Base-by-base conservation (phyloP, 2,888 invertebrate species). In the Phengaris alcon region DNA sequence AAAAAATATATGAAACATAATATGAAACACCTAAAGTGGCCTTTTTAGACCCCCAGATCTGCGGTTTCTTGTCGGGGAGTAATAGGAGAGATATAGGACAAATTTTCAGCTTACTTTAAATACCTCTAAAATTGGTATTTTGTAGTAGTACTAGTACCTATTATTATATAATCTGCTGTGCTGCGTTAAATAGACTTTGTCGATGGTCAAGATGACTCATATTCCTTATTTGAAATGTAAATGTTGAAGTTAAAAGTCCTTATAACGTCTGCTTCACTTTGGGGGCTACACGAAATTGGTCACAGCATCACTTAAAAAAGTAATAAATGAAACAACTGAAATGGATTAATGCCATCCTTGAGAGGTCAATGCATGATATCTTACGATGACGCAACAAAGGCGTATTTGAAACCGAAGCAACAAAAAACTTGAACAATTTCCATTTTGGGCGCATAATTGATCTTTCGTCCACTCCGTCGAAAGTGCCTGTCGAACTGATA, bases 281-380 rank as follows among this genome's bases (percentile, higher is more conserved):
- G 64, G 35, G 44, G 64, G 64, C 35, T 44, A 35, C 35, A 44
- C 64, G 12, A 44, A 64, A 35, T 35, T 64, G 64, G 35, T 64
- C 35, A 64, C 35, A 44, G 64, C 6, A 35, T 44, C 35, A 64
- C 35, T 64, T 64, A 64, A 64, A 64, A 64, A 64, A 44, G 64
- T 64, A 44, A 64, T 64, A 64, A 64, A 64, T 12, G 64, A 44
- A 44, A 44, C 13, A 35, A 6, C 35, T 44, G 44, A 64, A 48
- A 15, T 52, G 15, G 52, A 54, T 22, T 22, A 22, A 22, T 22
- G 22, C 22, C 22, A 22, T 22, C 22, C 22, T 22, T 52, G 15
- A 15, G 54, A 72, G 72, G 54, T 72, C 72, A 72, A 54, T 54
- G 72, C 3, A 52, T 52, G 15, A 72, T 70, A 70, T 52, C 5